phyloP scores from a whole-genome alignment of 2,113 vertebrate genomes.

The Prolemur simus region DNA sequence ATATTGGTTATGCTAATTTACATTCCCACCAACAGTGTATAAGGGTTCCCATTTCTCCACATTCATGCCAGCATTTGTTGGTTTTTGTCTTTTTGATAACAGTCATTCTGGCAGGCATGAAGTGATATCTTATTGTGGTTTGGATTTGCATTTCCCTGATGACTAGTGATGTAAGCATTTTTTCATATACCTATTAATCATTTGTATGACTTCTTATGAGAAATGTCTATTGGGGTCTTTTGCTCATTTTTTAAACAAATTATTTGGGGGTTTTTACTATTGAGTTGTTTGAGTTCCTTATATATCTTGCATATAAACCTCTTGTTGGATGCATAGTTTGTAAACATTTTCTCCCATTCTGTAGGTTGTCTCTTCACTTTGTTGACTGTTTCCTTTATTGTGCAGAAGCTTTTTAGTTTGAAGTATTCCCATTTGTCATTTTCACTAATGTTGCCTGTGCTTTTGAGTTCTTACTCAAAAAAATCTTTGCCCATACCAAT shows the following conservation, averaged over 20 bases:
- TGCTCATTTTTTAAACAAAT: background rate
- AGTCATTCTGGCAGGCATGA: background rate
- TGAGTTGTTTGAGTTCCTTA: background rate
- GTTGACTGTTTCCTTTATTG: background rate
- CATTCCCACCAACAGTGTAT: too few species aligned
- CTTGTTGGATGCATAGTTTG: background rate
- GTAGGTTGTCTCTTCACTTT: background rate
- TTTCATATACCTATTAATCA: background rate
- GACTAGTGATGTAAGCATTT: background rate
- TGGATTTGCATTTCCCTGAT: background rate
- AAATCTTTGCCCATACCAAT: background rate
- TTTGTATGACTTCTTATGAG: background rate
- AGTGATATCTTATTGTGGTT: background rate
- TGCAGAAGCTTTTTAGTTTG: background rate
- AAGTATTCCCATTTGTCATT: background rate
- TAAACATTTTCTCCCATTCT: background rate
- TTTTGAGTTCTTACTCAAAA: background rate
- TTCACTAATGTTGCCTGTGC: background rate
- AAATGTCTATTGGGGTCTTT: background rate
- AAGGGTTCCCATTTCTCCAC: too few species aligned
- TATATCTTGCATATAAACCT: background rate
- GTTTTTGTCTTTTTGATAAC: background rate
- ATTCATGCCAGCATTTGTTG: too few species aligned
- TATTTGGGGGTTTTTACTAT: background rate
- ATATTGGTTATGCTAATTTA: too few species aligned